These are phyloP conservation scores for Sebastes matsubarae DNA, from an alignment of 2,797 vertebrate species.

Conservation along the genomic window DNA sequence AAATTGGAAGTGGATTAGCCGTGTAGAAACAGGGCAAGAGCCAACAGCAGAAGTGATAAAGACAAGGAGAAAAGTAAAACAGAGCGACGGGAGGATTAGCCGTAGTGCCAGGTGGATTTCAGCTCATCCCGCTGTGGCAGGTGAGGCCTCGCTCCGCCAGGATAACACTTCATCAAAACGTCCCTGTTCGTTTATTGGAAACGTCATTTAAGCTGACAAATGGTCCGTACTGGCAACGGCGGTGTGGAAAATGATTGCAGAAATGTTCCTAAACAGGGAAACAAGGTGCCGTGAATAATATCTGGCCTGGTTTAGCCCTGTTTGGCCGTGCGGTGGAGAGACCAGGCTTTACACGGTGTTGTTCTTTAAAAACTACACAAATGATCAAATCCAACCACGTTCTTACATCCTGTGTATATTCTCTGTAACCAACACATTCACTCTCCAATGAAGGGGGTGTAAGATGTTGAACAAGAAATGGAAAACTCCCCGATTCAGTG, in stretches of 20 bases:
- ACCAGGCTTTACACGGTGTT: neutral
- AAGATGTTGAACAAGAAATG: neutral
- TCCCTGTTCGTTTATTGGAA: neutral
- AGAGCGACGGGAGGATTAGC: slow-evolving; percentile 20
- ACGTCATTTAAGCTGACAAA: neutral
- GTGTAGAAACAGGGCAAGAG: neutral
- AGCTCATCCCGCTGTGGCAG: slow-evolving; percentile 12
- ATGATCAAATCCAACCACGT: neutral
- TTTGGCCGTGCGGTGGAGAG: neutral
- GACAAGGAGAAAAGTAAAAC: slow-evolving; percentile 13
- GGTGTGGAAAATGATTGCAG: neutral
- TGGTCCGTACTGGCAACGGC: neutral
- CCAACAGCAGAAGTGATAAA: neutral
- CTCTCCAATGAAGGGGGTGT: neutral
- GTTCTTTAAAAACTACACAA: neutral
- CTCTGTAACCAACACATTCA: neutral
- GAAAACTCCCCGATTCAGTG: neutral
- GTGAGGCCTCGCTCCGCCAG: neutral
- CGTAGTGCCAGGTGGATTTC: slow-evolving; percentile 1
- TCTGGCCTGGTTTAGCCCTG: neutral
- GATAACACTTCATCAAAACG: neutral
- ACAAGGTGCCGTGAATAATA: neutral
- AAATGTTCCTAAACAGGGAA: slow-evolving; percentile 7
- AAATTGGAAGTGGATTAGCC: slow-evolving; percentile 33
- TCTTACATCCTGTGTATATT: neutral